These are phyloP conservation scores for Silurus glanis DNA, from an alignment of 2,113 vertebrate genomes.

Conservation along the genomic window DNA sequence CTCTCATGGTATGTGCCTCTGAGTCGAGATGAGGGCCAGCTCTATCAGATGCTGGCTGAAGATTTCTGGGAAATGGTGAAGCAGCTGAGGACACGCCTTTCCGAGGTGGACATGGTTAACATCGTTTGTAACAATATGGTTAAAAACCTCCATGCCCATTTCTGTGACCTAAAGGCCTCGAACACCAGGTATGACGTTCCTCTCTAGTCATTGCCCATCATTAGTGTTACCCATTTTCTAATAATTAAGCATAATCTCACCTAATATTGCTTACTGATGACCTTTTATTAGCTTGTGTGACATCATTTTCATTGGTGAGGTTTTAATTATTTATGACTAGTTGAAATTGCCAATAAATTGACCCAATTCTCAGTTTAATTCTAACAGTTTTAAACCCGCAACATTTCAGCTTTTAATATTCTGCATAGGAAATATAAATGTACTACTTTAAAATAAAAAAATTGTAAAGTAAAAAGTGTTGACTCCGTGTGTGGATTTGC, in stretches of 20 bases:
- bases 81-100: constrained; percentile 83
- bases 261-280: neutral
- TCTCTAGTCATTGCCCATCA: neutral
- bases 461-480: neutral
- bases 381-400: neutral
- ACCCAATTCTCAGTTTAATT: neutral
- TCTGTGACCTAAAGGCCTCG: constrained; percentile 94
- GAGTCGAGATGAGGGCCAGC: constrained; percentile 88
- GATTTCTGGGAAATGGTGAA: constrained; percentile 94
- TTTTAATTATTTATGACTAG: neutral
- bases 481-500: neutral
- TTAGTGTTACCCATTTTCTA: neutral
- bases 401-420: neutral
- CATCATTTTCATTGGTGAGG: neutral
- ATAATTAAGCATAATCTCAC: neutral
- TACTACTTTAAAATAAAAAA: neutral
- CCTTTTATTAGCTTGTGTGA: neutral
- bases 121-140: constrained; percentile 91
- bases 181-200: constrained; percentile 80
- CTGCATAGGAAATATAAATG: neutral
- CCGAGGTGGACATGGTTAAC: constrained; percentile 87
- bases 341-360: neutral
- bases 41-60: constrained; percentile 91
- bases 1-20: constrained; percentile 91
- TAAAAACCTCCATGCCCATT: constrained; percentile 86